These are phyloP conservation scores for Chaunax sp. DNA, from an alignment of 2,797 vertebrate genomes.

Conservation along the genomic window DNA sequence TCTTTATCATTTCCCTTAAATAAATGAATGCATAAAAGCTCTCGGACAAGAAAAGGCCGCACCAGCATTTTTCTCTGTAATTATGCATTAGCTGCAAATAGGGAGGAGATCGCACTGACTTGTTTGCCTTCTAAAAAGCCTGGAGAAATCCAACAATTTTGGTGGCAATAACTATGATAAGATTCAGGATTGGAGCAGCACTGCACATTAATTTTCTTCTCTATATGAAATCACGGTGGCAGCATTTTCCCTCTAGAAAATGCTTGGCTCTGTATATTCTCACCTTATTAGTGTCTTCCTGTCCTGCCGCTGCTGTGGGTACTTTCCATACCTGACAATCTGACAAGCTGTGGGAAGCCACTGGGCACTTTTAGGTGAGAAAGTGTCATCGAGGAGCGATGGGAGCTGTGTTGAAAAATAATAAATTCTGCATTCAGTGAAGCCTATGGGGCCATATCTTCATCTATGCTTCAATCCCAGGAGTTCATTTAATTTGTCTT, in stretches of 20 bases:
- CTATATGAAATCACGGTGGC: conserved; percentile 66
- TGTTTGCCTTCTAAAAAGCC: conserved; percentile 47
- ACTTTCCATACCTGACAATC: conserved; percentile 66
- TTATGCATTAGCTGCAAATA: conserved; percentile 67
- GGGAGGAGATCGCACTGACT: conserved; percentile 37
- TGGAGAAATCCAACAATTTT: conserved; percentile 63
- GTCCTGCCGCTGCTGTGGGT: conserved; percentile 60
- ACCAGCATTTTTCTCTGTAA: conserved; percentile 60
- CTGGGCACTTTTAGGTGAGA: conserved; percentile 61
- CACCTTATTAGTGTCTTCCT: conserved; percentile 79
- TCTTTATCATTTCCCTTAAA: conserved; percentile 42
- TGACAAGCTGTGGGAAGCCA: conserved; percentile 72
- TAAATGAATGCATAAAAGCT: conserved; percentile 26
- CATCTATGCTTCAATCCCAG: conserved; percentile 47
- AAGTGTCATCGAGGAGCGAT: conserved; percentile 61
- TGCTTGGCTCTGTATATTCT: conserved; percentile 77
- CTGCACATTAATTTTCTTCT: conserved; percentile 71
- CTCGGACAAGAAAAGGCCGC: conserved; percentile 44
- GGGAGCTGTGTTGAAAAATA: conserved; percentile 50
- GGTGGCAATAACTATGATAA: conserved; percentile 67
- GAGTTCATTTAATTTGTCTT: conserved; percentile 58
- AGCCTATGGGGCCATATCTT: conserved; percentile 44
- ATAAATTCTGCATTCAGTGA: conserved; percentile 47
- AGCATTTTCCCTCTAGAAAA: conserved; percentile 70
- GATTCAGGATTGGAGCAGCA: conserved; percentile 63